Evolutionary conservation across 2,797 vertebrate species (phyloP).

Genomic region (Molossus alvarezi): DNA sequence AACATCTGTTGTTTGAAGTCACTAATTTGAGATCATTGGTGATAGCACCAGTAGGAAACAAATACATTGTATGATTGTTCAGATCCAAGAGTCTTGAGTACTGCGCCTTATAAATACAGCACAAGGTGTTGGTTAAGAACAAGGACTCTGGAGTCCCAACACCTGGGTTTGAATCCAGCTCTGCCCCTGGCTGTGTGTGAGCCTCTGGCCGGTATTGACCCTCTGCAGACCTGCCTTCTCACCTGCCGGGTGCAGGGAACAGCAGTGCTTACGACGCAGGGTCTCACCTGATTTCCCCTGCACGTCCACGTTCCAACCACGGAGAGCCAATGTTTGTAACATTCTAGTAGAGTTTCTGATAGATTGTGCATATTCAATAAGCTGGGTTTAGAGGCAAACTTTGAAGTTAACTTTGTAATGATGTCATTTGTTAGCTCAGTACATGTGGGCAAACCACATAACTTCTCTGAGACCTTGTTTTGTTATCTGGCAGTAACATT

Average conservation of each 20-base stretch:
- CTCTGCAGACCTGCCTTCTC: not conserved
- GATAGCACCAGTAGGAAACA: not conserved
- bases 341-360: not conserved
- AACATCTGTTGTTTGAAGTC: not conserved
- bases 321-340: not conserved
- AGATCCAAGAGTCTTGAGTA: not conserved
- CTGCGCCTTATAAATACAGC: not conserved
- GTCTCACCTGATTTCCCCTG: not conserved
- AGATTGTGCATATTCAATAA: not conserved
- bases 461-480: not conserved
- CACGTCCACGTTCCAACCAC: not conserved
- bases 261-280: not conserved
- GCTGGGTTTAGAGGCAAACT: not conserved
- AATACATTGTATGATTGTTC: not conserved
- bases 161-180: not conserved
- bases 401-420: not conserved
- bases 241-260: not conserved
- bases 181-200: not conserved
- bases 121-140: not conserved
- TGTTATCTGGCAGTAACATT: not conserved
- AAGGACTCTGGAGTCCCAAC: not conserved
- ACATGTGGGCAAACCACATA: not conserved
- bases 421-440: not conserved
- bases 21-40: not conserved
- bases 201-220: not conserved